Percentiles rank a stretch among this genome's conserved stretches.
phyloP scores from a whole-genome alignment of 1,140 invertebrate genomes.

The Coenobita brevimanus region DNA sequence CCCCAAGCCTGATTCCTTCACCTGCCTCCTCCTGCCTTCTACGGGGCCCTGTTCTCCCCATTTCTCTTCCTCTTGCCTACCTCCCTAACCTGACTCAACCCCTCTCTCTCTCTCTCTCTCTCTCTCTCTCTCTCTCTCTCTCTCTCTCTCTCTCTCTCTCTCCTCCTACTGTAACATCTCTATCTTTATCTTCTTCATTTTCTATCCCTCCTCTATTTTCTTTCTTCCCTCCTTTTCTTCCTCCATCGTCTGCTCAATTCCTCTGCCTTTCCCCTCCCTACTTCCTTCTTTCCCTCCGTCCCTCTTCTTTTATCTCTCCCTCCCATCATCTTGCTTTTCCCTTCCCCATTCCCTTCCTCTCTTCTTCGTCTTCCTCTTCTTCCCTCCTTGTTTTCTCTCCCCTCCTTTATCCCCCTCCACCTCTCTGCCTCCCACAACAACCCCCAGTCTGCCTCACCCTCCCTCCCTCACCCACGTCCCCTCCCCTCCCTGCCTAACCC shows the following conservation, averaged over 20 bases:
- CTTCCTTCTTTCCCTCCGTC: too few species aligned
- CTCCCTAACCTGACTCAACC: too few species aligned
- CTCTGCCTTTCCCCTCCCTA: not conserved
- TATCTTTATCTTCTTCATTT: not conserved
- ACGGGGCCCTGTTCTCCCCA: too few species aligned
- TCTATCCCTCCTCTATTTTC: conserved; percentile 6
- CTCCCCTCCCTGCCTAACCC: too few species aligned
- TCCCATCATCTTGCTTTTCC: too few species aligned
- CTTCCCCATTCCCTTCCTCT: not conserved
- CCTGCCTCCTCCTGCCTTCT: too few species aligned
- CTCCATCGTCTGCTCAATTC: not conserved
- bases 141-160: not conserved
- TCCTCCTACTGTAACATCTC: too few species aligned
- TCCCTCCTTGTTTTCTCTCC: not conserved
- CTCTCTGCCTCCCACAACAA: not conserved
- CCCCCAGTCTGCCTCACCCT: too few species aligned
- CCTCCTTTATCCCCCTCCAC: not conserved
- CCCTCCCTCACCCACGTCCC: too few species aligned
- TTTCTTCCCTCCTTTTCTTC: not conserved
- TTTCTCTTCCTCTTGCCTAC: too few species aligned
- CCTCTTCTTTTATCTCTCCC: conserved; percentile 17
- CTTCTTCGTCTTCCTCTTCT: not conserved
- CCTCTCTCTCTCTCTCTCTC: too few species aligned
- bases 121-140: not conserved
- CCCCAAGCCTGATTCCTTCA: too few species aligned